Conservation (phyloP, 92 coral and sea anemone genomes). For the Pocillopora meandrina region DNA sequence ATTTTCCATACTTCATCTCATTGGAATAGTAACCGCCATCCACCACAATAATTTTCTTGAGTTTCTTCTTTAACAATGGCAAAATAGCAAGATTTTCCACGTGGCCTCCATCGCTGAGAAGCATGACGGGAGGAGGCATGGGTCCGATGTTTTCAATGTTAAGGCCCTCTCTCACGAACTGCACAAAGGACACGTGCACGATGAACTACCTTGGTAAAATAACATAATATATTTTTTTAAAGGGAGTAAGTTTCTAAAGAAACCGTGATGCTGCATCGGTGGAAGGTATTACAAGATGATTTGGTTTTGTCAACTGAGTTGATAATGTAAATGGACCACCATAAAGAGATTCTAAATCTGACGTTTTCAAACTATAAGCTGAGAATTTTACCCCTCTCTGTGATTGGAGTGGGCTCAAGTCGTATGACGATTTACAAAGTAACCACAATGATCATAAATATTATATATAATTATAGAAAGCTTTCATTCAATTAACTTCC, state of each 20-base stretch:
- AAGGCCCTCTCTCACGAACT: slow-evolving; percentile 34
- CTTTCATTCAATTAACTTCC: no score
- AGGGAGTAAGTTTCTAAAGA: background rate
- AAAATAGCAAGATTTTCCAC: slow-evolving; percentile 39
- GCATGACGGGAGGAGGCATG: slow-evolving; percentile 44
- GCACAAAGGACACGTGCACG: slow-evolving; percentile 38
- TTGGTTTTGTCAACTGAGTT: no score
- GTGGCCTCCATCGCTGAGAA: slow-evolving; percentile 59
- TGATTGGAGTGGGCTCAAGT: no score
- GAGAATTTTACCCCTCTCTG: no score
- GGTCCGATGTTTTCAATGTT: slow-evolving; percentile 35
- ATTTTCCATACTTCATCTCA: slow-evolving; percentile 16
- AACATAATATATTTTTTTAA: no score
- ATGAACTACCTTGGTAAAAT: slow-evolving; percentile 38
- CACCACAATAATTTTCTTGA: slow-evolving; percentile 29
- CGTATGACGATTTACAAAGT: no score
- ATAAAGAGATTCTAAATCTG: background rate
- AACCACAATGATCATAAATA: no score
- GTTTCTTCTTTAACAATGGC: slow-evolving; percentile 34
- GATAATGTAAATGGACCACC: no score
- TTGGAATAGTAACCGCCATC: slow-evolving; percentile 17
- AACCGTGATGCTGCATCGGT: background rate
- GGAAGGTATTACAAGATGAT: no score
- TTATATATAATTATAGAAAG: no score
- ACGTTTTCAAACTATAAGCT: no score